phyloP scores from a whole-genome alignment of 1,140 invertebrate species.

The Drosophila prosaltans region DNA sequence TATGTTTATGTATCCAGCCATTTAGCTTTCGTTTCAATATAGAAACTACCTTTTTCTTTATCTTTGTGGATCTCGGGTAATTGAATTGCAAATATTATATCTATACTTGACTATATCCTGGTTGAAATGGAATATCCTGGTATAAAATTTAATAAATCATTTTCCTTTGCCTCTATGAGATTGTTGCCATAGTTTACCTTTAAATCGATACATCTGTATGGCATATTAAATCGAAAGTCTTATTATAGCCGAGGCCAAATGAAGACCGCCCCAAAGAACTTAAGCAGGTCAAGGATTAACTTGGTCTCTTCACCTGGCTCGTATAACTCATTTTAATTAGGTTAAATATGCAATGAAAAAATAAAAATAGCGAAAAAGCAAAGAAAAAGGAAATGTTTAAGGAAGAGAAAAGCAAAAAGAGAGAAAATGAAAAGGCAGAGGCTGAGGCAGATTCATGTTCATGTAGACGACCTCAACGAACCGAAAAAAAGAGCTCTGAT shows the following conservation, averaged over 20 bases:
- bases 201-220: neutral
- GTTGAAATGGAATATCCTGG: too few species aligned
- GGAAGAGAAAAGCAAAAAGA: constrained; percentile 15
- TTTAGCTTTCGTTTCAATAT: neutral
- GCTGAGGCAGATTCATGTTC: neutral
- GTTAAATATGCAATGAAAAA: constrained; percentile 74
- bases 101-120: too few species aligned
- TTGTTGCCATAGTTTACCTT: neutral
- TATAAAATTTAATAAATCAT: too few species aligned
- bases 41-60: too few species aligned
- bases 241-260: constrained; percentile 21
- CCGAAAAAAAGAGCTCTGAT: constrained; percentile 17
- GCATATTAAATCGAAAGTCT: neutral
- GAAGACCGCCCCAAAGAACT: constrained; percentile 24
- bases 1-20: neutral
- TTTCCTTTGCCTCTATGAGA: too few species aligned
- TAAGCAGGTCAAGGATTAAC: constrained; percentile 63
- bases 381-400: constrained; percentile 2
- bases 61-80: too few species aligned
- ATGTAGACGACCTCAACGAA: constrained; percentile 23
- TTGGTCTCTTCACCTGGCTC: constrained; percentile 48
- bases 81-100: too few species aligned
- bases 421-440: constrained; percentile 7
- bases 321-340: constrained; percentile 77
- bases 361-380: constrained; percentile 50